Conservation (phyloP, 2,113 vertebrate species). For the Lophochroa leadbeateri region DNA sequence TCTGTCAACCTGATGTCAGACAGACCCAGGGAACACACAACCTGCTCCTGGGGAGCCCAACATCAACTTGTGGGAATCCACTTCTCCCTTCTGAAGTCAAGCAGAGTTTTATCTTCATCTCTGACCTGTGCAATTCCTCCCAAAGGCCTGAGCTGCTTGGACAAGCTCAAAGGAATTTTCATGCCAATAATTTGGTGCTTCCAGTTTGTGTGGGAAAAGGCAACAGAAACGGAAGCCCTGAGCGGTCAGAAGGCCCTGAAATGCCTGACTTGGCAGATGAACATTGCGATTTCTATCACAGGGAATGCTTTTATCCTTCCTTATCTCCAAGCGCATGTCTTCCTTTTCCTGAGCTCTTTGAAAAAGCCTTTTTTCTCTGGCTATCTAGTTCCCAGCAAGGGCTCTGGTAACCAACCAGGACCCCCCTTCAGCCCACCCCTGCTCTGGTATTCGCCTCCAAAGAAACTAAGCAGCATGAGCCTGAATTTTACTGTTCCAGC, state of each 20-base stretch:
- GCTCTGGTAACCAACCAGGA: not conserved
- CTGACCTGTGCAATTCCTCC: not conserved
- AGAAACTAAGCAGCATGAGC: not conserved
- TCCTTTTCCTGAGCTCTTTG: slow-evolving; percentile 58
- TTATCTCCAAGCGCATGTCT: slow-evolving; percentile 62
- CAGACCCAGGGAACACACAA: not conserved
- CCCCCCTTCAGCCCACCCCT: not conserved
- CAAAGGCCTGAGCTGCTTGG: not conserved
- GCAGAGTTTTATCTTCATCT: not conserved
- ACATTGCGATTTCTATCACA: slow-evolving; percentile 28
- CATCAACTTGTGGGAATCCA: not conserved
- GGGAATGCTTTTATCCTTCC: slow-evolving; percentile 61
- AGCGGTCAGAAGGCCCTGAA: not conserved
- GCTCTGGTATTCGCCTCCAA: not conserved
- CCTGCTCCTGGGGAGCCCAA: not conserved
- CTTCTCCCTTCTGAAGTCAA: not conserved
- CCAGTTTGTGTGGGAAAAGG: slow-evolving; percentile 42
- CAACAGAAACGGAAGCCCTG: not conserved
- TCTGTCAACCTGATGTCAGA: not conserved
- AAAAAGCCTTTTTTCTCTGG: not conserved
- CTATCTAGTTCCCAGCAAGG: not conserved
- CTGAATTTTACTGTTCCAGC: not conserved
- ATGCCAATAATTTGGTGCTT: not conserved
- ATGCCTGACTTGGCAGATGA: slow-evolving; percentile 50
- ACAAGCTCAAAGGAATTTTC: not conserved